Conservation (phyloP, 2,888 invertebrate species). For the Tetanocera ferruginea region DNA sequence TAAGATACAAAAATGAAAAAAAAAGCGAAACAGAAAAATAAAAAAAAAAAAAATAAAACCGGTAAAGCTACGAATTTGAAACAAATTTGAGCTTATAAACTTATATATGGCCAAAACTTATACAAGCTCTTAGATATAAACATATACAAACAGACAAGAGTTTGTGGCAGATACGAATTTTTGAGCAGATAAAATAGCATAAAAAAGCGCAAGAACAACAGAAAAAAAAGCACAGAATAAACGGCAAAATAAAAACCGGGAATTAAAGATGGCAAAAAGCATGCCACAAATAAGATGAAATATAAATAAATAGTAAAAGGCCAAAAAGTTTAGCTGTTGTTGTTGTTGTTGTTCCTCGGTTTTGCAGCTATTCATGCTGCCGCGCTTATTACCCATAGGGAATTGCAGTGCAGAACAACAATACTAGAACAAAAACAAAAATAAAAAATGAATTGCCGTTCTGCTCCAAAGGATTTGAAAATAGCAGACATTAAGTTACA, state of each 20-base stretch:
- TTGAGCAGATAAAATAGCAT: too few species aligned
- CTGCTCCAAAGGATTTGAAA: slow-evolving; percentile 30
- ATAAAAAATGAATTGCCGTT: slow-evolving; percentile 38
- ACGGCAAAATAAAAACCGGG: not conserved
- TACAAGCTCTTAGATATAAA: too few species aligned
- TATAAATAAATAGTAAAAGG: slow-evolving; percentile 39
- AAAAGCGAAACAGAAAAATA: not conserved
- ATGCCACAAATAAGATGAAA: slow-evolving; percentile 29
- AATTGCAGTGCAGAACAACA: slow-evolving; percentile 18
- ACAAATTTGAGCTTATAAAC: not conserved
- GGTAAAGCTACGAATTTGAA: not conserved
- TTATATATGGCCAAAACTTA: too few species aligned
- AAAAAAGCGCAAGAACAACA: too few species aligned
- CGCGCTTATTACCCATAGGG: slow-evolving; percentile 1
- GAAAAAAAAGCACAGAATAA: not conserved
- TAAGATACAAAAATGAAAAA: not conserved
- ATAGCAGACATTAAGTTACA: not conserved
- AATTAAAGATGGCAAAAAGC: slow-evolving; percentile 4
- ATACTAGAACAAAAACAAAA: not conserved
- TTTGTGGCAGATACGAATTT: too few species aligned
- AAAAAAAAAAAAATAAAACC: not conserved
- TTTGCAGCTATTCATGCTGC: not conserved
- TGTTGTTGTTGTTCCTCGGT: not conserved
- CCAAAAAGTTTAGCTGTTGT: slow-evolving; percentile 31
- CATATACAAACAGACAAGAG: too few species aligned